Base-by-base conservation (phyloP, 2,888 invertebrate species). In the Calameuta idolon region DNA sequence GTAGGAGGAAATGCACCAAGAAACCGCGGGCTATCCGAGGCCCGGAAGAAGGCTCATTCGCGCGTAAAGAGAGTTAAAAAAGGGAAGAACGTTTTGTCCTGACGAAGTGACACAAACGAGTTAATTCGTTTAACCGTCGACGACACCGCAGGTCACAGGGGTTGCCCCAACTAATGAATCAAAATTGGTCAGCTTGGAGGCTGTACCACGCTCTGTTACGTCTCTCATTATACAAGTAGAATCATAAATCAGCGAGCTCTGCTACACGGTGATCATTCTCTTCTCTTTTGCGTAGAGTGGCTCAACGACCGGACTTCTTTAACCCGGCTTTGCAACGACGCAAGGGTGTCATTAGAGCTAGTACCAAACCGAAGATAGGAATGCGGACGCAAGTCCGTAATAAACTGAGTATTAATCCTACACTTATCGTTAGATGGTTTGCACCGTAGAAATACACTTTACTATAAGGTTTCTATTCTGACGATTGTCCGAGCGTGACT, bases 61-160 rank as follows among this genome's bases (percentile, higher is more conserved):
- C 55, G 69, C 69, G n/a, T 75, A 12, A 9, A 75, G 31, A 30
- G 37, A 74, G 30, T 74, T 74, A 31, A 35, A 5, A 74, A 34
- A 34, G 12, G 35, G 2, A 33, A 37, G 12, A 34, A 15, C 23
- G 77, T 73, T 40, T 34, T 73, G 75, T 71, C 74, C 77, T 75
- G 82, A 83, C 73, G 35, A 68, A 34, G 74, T 78, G 81, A 69
- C 69, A 79, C 79, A 81, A 83, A 83, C 80, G 79, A 83, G 81
- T 88, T 88, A 88, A 88, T 86, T 85, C 84, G 84, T 85, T 89
- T 87, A 85, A 81, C 81, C 83, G 81, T 74, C 73, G 69, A 78
- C 78, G 82, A 83, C 84, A 85, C 84, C 80, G 73, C 79, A 80
- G 87, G 87, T 88, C 87, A 82, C 79, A 74, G 76, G 81, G 82